Evolutionary conservation across 2,888 invertebrate genomes (phyloP).

Genomic region (Sthenelais limicola): DNA sequence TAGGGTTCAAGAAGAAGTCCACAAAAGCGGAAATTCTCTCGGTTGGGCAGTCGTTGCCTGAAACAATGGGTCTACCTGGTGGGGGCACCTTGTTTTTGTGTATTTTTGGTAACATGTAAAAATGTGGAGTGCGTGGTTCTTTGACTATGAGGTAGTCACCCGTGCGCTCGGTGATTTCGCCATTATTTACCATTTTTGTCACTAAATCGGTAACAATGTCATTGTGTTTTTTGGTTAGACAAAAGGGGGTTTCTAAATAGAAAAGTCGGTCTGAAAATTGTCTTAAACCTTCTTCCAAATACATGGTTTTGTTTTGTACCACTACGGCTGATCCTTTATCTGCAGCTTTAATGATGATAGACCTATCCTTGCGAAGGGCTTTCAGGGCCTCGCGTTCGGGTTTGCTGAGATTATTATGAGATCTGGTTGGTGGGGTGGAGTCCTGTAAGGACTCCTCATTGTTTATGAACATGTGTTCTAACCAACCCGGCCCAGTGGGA

Average conservation of each 20-base stretch:
- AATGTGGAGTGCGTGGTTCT: background rate
- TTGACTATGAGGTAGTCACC: too few species aligned
- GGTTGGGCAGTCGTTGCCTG: slow-evolving; percentile 9
- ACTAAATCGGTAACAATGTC: background rate
- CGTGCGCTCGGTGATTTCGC: too few species aligned
- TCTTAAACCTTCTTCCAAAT: background rate
- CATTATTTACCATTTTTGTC: background rate
- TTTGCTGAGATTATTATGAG: background rate
- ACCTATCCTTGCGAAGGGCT: background rate
- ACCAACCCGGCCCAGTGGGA: too few species aligned
- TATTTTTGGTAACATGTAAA: slow-evolving; percentile 22
- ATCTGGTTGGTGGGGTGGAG: background rate
- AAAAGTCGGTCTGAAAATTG: background rate
- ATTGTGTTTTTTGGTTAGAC: background rate
- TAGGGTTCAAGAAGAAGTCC: slow-evolving; percentile 1
- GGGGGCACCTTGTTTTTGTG: slow-evolving; percentile 3
- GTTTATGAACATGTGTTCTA: background rate
- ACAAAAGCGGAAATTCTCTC: slow-evolving; percentile 26
- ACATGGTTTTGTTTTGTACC: background rate
- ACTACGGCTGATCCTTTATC: slow-evolving; percentile 10
- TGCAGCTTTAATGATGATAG: slow-evolving; percentile 10
- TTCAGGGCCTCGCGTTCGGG: background rate
- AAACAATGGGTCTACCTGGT: slow-evolving; percentile 25
- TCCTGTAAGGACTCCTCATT: background rate
- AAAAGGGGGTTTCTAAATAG: background rate